Conservation (phyloP, 2,888 invertebrate genomes). For the Neoascia interrupta region DNA sequence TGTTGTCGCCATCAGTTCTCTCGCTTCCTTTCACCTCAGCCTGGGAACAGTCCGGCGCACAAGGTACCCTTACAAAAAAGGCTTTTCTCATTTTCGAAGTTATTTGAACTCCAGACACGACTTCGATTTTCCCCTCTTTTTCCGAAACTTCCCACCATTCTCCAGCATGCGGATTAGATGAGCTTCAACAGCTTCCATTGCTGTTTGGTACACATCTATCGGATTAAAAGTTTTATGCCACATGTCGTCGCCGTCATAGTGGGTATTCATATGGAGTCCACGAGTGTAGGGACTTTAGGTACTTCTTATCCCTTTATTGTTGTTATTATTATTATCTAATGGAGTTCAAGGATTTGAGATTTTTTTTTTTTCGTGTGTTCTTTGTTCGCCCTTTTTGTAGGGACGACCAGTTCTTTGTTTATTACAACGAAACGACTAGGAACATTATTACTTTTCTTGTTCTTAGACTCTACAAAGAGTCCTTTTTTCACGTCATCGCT, state of each 20-base stretch:
- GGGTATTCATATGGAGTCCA: constrained; percentile 33
- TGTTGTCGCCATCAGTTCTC: background rate
- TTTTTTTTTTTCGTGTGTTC: too few relatives aligned
- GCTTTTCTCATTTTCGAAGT: constrained; percentile 8
- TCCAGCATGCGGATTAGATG: constrained; percentile 6
- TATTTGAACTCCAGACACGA: background rate
- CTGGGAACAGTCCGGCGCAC: constrained; percentile 48
- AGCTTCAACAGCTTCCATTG: constrained; percentile 12
- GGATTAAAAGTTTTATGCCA: constrained; percentile 53
- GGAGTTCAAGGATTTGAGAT: constrained; percentile 56
- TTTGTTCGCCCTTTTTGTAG: too few relatives aligned
- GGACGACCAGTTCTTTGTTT: too few relatives aligned
- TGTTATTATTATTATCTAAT: constrained; percentile 56
- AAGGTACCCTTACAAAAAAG: background rate
- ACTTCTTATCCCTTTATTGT: constrained; percentile 25
- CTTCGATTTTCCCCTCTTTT: constrained; percentile 10
- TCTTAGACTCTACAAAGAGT: constrained; percentile 11
- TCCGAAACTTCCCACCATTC: constrained; percentile 5
- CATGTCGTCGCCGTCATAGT: constrained; percentile 38
- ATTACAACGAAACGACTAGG: constrained; percentile 42
- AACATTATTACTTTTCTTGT: constrained; percentile 40
- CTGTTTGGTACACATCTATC: constrained; percentile 24
- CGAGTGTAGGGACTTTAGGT: too few relatives aligned
- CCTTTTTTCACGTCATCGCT: background rate
- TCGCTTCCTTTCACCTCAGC: background rate